A percentile compares a stretch with the other conserved stretches of the same genome.
Conservation (phyloP, 2,888 invertebrate species). For the Netelia melanura region DNA sequence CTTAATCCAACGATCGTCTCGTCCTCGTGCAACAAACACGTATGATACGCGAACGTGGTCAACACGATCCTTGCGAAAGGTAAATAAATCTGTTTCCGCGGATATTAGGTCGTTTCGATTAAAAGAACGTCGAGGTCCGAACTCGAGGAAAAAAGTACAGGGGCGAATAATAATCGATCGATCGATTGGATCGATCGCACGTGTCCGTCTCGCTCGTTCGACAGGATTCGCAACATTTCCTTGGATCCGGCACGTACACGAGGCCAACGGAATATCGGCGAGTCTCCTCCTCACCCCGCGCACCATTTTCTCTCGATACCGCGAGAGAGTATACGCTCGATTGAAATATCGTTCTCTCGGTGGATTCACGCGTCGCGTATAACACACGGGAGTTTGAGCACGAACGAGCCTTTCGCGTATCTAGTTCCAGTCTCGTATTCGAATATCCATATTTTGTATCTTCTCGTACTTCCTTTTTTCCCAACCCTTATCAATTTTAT, state of each 20-base stretch:
- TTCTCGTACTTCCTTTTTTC: neutral
- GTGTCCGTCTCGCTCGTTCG: conserved; percentile 7
- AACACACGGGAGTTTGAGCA: conserved; percentile 27
- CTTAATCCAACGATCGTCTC: conserved; percentile 56
- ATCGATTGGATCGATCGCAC: conserved; percentile 48
- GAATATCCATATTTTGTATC: conserved; percentile 44
- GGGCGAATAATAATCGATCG: too few relatives aligned
- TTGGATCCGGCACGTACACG: conserved; percentile 68
- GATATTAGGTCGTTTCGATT: too few relatives aligned
- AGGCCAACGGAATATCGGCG: conserved; percentile 48
- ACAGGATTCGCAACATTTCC: conserved; percentile 74
- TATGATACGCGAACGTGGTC: too few relatives aligned
- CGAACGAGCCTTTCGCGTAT: conserved; percentile 31
- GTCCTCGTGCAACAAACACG: conserved; percentile 12
- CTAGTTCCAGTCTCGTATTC: neutral
- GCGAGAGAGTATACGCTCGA: conserved; percentile 43
- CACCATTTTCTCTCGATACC: conserved; percentile 19
- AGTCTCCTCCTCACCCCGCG: neutral
- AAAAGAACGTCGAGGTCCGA: too few relatives aligned
- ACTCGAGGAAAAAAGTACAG: too few relatives aligned
- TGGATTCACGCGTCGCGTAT: conserved; percentile 39
- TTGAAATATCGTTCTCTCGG: conserved; percentile 58
- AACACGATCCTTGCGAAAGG: too few relatives aligned
- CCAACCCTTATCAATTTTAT: conserved; percentile 38
- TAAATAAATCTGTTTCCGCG: too few relatives aligned